Evolutionary conservation across 2,113 vertebrate species (phyloP).

Genomic region (Sceloporus undulatus): DNA sequence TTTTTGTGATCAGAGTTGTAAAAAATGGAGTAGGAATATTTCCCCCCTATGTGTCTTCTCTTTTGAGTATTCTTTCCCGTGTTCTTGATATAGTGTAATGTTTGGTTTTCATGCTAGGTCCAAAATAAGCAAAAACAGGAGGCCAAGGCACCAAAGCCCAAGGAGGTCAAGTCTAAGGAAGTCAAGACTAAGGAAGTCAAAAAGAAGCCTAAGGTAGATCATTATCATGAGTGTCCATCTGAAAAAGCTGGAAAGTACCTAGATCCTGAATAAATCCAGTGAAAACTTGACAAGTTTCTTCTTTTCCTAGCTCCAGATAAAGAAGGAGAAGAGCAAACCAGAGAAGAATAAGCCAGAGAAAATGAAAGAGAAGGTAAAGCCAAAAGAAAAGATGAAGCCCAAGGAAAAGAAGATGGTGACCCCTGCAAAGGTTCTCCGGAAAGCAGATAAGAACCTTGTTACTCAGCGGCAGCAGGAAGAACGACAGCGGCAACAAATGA

Average conservation of each 20-base stretch:
- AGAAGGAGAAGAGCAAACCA: conserved; percentile 81
- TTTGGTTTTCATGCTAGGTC: conserved; percentile 76
- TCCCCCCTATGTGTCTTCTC: not conserved
- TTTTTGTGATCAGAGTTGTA: not conserved
- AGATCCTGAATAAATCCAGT: not conserved
- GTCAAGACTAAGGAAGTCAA: conserved; percentile 22
- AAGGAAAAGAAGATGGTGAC: conserved; percentile 78
- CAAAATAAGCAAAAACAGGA: conserved; percentile 91
- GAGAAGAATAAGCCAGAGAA: conserved; percentile 77
- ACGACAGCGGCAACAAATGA: conserved; percentile 90
- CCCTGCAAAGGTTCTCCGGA: conserved; percentile 70
- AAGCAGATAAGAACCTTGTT: conserved; percentile 81
- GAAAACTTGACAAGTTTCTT: rapidly evolving
- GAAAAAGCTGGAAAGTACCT: rapidly evolving
- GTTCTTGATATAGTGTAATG: not conserved
- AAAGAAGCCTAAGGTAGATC: conserved; percentile 27
- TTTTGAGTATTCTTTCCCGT: not conserved
- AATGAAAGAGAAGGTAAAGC: conserved; percentile 74
- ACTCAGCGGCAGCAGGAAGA: conserved; percentile 90
- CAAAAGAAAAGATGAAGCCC: conserved; percentile 84
- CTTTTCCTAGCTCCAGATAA: conserved; percentile 27
- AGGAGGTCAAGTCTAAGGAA: conserved; percentile 74
- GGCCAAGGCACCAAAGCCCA: conserved; percentile 84
- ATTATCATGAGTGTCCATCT: not conserved
- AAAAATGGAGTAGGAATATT: not conserved